A percentile compares a stretch with the other conserved stretches of the same genome.
Conservation (phyloP, 2,797 vertebrate species). For the Cyclopterus lumpus region DNA sequence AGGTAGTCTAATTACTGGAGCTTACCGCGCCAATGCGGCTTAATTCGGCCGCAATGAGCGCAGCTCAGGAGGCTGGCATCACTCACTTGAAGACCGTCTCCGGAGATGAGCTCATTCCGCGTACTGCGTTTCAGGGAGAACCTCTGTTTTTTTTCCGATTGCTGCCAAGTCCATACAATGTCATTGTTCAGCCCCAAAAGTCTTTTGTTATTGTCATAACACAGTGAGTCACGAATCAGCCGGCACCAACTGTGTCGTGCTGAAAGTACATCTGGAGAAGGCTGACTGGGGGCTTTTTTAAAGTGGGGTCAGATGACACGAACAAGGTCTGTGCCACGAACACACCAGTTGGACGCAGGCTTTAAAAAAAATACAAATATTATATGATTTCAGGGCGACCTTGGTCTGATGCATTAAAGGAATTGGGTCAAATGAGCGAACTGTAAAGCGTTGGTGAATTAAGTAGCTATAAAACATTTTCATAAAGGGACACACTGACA, state of each 20-base stretch:
- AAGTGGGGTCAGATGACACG: slow-evolving; percentile 15
- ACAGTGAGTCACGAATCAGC: slow-evolving; percentile 61
- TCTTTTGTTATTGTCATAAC: slow-evolving; percentile 73
- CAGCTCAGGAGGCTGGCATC: slow-evolving; percentile 68
- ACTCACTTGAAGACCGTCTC: slow-evolving; percentile 66
- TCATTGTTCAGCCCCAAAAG: slow-evolving; percentile 69
- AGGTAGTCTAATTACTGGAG: slow-evolving; percentile 77
- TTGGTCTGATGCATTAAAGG: slow-evolving; percentile 15
- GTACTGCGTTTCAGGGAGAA: slow-evolving; percentile 38
- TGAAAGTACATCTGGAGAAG: slow-evolving; percentile 74
- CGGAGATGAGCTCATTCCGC: slow-evolving; percentile 63
- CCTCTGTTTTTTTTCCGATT: slow-evolving; percentile 40
- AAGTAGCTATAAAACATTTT: slow-evolving; percentile 32
- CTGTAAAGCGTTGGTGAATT: slow-evolving; percentile 25
- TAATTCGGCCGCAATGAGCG: slow-evolving; percentile 76
- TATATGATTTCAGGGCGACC: background rate
- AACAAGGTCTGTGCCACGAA: background rate
- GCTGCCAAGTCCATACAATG: slow-evolving; percentile 68
- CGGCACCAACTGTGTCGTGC: slow-evolving; percentile 41
- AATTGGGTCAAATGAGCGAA: slow-evolving; percentile 30
- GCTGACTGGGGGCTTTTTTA: slow-evolving; percentile 70
- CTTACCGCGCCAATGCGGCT: slow-evolving; percentile 66
- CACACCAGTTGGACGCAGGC: background rate
- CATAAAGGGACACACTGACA: slow-evolving; percentile 34
- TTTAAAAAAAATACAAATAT: background rate